A percentile compares a stretch with the other conserved stretches of the same genome.
These are phyloP conservation scores for Venustaconcha ellipsiformis DNA, from an alignment of 1,140 invertebrate species.

Conservation along the genomic window DNA sequence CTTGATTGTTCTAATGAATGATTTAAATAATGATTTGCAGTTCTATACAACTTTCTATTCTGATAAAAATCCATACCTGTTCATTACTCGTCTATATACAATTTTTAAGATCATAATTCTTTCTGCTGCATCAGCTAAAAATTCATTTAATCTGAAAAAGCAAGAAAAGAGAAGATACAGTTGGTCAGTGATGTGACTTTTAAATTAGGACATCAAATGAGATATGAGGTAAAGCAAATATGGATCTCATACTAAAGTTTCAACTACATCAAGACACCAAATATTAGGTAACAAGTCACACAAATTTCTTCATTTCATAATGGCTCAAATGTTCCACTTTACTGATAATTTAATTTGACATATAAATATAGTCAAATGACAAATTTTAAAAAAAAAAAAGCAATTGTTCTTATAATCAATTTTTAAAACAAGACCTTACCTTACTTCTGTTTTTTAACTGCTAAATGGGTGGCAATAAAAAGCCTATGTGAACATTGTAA, in stretches of 20 bases:
- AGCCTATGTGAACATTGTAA: no score
- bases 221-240: neutral
- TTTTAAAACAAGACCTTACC: no score
- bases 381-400: no score
- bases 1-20: no score
- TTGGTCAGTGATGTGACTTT: neutral
- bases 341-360: neutral
- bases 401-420: no score
- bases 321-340: neutral
- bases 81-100: conserved; percentile 91
- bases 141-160: conserved; percentile 86
- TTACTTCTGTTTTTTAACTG: no score
- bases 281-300: neutral
- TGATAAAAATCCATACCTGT: conserved; percentile 74
- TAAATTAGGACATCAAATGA: neutral
- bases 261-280: neutral
- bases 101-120: conserved; percentile 93
- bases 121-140: conserved; percentile 95
- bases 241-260: neutral
- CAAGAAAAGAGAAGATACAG: neutral
- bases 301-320: neutral
- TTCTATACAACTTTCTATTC: no score
- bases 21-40: no score
- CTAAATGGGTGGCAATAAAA: no score
- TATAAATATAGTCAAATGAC: no score